Evolutionary conservation across 1,140 invertebrate species (phyloP), one percentile per base, ranked within the genome.

Genomic region (Diachasma alloeum): DNA sequence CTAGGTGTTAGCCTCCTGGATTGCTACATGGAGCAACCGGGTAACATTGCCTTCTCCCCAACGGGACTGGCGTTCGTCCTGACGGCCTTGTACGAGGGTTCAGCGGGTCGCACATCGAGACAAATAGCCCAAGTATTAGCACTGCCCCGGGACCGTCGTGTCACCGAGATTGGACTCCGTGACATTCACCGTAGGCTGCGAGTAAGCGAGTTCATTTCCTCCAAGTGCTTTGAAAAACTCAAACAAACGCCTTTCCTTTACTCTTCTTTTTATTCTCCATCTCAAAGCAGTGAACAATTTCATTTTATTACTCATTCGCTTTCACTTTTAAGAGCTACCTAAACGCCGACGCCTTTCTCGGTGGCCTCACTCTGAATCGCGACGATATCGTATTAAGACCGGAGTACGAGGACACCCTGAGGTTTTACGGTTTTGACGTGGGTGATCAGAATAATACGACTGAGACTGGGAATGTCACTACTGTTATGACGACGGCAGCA

Each of bases 11-110:
- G 91, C 81, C 91, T 95, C 73, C 90, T 95, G 0, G 84, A 88
- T 48, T 86, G 87, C 69, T 86, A 89, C 70, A 48, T 80, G 11
- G 91, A 93, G 81, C 91, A 93, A 81, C 91, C 92, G n/a, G 94
- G 95, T 82, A 96, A 96, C 82, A 93, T 95, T n/a, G 95, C 94
- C 8, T 95, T 96, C 85, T 96, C 95, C 0, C 95, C 95, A 3
- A 95, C 95, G 39, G 94, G 95, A 0, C 85, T 95, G 72, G 92
- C 93, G 80, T 95, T 94, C 79, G 94, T 96, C 10, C 87, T 95
- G 48, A 91, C 94, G 22, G 94, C 95, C 0, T 87, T 96, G 11
- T 94, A 93, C 82, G 95, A 96, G 86, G 95, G 95, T 26, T 91
- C 94, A 0, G 89, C 92, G 26, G 94, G 94, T 22, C 90, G 91